Evolutionary conservation across 2,888 invertebrate species (phyloP), one percentile per base, ranked within the genome.

Genomic region (Rhaphigaster nebulosa): DNA sequence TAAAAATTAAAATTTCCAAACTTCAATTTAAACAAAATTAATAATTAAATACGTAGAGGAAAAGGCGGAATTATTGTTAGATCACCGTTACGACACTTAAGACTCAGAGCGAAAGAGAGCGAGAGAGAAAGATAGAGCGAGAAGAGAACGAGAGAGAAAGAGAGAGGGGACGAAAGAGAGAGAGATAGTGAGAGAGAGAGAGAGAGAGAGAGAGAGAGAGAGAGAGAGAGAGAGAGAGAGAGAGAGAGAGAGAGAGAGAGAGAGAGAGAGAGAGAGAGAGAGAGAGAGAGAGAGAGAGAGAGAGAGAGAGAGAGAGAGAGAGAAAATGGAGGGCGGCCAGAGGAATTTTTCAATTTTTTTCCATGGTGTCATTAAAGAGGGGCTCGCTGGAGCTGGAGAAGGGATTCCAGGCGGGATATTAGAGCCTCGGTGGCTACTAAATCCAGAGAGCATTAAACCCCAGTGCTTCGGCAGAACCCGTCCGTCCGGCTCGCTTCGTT

Each of bases 291-390:
- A 87, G 34, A 54, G 34, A 34, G 34, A 45, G 70, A 34, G 52
- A 29, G 26, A 65, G 18, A n/a, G 87, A 34, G 54, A 54, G 54
- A 54, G 87, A 54, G 34, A 84, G 70, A 52, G 76, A 54, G 41
- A 65, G 65, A 65, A 41, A 60, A 60, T 54, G 41, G 70, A 70
- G 76, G 89, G 89, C 50, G 76, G 70, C 50, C 89, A 50, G 89
- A 89, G 89, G 89, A 89, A 89, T 89, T 89, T 89, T 89, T 89
- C 89, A 89, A 89, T 89, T 89, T 89, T 89, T 89, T 89, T 89
- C 89, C 89, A 89, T 50, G 70, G 89, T 89, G 89, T 89, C 89
- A 89, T 89, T 89, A 89, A 89, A 89, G 89, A 70, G 89, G 89
- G 50, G 70, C 50, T 29, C 52, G 50, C 76, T 45, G 34, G 29